Percentiles rank a stretch among this genome's conserved stretches.
phyloP scores from a whole-genome alignment of 1,140 invertebrate genomes.

The Leucophenga varia region DNA sequence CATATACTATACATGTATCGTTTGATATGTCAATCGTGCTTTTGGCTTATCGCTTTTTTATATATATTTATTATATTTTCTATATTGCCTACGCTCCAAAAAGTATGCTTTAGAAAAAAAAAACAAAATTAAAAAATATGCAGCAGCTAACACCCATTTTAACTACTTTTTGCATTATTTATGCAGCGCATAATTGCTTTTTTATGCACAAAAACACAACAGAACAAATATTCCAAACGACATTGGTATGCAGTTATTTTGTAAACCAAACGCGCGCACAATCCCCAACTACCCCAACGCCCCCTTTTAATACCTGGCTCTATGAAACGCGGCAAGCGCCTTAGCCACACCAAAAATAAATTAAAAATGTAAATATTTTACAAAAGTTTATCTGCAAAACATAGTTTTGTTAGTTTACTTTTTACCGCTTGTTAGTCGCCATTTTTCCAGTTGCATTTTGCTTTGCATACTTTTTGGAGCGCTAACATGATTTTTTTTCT shows the following conservation, averaged over 20 bases:
- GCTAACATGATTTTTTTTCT: no score
- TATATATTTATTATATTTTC: conserved; percentile 3
- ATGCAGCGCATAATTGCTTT: conserved; percentile 47
- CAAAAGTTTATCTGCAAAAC: conserved; percentile 33
- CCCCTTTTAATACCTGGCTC: no score
- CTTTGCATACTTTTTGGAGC: conserved; percentile 1
- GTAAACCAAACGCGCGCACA: no score
- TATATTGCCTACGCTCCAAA: conserved; percentile 7
- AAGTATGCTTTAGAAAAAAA: conserved; percentile 23
- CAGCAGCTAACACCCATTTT: no score
- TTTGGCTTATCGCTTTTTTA: conserved; percentile 22
- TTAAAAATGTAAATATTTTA: conserved; percentile 39
- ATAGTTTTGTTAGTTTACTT: no score
- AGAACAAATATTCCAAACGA: no score
- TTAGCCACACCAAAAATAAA: neutral
- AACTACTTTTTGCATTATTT: no score
- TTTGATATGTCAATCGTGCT: conserved; percentile 27
- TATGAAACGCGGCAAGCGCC: neutral
- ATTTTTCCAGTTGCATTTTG: neutral
- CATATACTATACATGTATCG: no score
- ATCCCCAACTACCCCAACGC: conserved; percentile 12
- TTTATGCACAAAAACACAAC: conserved; percentile 35
- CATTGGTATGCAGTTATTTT: no score
- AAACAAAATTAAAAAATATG: no score
- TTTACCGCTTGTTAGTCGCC: no score